Evolutionary conservation across 2,797 vertebrate species (phyloP).

Genomic region (Lithobates sylvaticus): DNA sequence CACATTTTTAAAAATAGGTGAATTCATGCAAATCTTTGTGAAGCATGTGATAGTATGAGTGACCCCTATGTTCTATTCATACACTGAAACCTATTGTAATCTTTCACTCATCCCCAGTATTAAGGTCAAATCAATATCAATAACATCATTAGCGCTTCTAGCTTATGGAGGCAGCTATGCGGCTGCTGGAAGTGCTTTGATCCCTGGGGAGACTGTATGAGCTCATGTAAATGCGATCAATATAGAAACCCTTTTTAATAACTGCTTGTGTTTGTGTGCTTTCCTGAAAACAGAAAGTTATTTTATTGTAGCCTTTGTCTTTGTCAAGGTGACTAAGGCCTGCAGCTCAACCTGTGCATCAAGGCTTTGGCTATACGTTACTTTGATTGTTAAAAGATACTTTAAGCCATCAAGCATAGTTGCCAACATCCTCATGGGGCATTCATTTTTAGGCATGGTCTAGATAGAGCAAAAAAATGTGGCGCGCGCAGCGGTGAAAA

Average conservation of each 20-base stretch:
- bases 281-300: not conserved
- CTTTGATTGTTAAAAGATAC: not conserved
- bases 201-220: slow-evolving; percentile 15
- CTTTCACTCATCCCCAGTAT: slow-evolving; percentile 11
- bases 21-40: too few species aligned
- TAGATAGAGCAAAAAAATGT: too few species aligned
- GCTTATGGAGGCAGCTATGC: slow-evolving; percentile 24
- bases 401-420: not conserved
- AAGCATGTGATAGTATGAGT: too few species aligned
- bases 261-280: not conserved
- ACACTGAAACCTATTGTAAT: not conserved
- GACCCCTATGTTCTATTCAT: not conserved
- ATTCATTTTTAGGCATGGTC: too few species aligned
- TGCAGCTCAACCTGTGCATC: not conserved
- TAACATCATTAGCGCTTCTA: slow-evolving; percentile 26
- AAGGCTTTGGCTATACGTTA: not conserved
- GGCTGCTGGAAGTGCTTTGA: slow-evolving; percentile 14
- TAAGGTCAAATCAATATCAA: slow-evolving; percentile 37
- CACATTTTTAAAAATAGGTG: too few species aligned
- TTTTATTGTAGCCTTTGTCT: not conserved
- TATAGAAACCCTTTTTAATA: slow-evolving; percentile 1
- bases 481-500: too few species aligned
- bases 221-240: slow-evolving; percentile 27
- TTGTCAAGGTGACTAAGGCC: not conserved
- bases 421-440: too few species aligned